Evolutionary conservation across 2,888 invertebrate genomes (phyloP), one percentile per base, ranked within the genome.

Genomic region (Elysia crispata): DNA sequence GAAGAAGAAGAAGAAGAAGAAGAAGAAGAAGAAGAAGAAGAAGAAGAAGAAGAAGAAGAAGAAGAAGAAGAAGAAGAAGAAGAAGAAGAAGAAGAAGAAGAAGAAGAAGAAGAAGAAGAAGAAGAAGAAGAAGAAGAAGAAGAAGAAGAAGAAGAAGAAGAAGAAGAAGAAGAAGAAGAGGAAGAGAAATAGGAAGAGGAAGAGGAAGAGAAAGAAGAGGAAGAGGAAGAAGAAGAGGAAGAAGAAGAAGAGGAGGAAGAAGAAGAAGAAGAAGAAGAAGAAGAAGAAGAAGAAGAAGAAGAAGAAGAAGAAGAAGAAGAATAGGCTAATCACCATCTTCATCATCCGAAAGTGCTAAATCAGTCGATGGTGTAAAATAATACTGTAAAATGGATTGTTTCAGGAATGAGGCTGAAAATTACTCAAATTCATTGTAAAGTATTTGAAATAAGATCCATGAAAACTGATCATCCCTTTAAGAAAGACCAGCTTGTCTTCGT

Each of bases 31-130:
- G 41, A 72, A 49, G 49, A n/a, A 41, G 15, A 72, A 23, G 15
- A 8, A 41, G 49, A 15, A 72, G 33, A 72, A 23, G 49, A 50
- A 72, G 72, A 72, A 18, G 49, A 50, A 41, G 72, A 72, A 50
- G 18, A 23, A 72, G 72, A 72, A 50, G 49, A 50, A 41, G 49
- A 31, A 50, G 18, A 50, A 41, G 72, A 72, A 50, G 49, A 50
- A 72, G 41, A 72, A 25, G 49, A n/a, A 72, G 72, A 72, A 50
- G 49, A n/a, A 72, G 72, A 41, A n/a, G 49, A n/a, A 41, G 72
- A 31, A 8, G 8, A 15, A 41, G 15, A 31, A 18, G 8, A 49
- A 41, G 31, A 11, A 8, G 49, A 23, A 41, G 8, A 6, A 31
- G n/a, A 49, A n/a, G 28, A 33, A 33, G 30, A 31, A 50, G 15